phyloP scores from a whole-genome alignment of 2,888 invertebrate species.

The Synergus itoensis region DNA sequence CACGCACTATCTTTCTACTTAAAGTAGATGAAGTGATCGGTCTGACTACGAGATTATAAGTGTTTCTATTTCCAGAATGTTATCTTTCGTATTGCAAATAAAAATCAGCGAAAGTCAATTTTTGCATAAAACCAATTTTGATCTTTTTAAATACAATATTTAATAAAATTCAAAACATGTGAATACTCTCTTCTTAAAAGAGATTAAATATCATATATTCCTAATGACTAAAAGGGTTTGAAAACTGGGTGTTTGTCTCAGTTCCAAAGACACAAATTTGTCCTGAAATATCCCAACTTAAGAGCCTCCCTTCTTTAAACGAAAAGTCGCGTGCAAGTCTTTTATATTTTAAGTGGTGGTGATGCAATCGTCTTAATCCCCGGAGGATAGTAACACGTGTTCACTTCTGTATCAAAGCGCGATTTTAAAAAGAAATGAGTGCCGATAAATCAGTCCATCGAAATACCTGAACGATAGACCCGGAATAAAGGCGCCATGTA shows the following conservation, averaged over 20 bases:
- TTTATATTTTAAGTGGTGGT: slow-evolving; percentile 4
- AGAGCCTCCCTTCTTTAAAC: not conserved
- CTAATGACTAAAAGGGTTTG: too few species aligned
- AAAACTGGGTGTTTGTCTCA: too few species aligned
- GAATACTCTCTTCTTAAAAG: too few species aligned
- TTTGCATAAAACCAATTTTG: too few species aligned
- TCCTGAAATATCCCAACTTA: not conserved
- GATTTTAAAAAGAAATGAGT: slow-evolving; percentile 5
- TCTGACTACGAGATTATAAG: not conserved
- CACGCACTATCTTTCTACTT: not conserved
- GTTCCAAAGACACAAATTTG: not conserved
- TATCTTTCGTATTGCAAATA: too few species aligned
- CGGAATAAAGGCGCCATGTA: slow-evolving; percentile 31
- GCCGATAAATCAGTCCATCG: slow-evolving; percentile 17
- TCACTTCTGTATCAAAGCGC: not conserved
- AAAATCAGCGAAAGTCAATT: too few species aligned
- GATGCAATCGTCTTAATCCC: not conserved
- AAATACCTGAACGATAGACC: slow-evolving; percentile 38
- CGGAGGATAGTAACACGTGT: slow-evolving; percentile 18
- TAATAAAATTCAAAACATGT: too few species aligned
- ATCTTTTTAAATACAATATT: too few species aligned
- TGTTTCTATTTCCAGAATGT: too few species aligned
- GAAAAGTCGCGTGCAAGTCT: not conserved
- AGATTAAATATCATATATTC: too few species aligned
- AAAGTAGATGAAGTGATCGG: not conserved